Evolutionary conservation across 2,113 vertebrate genomes (phyloP).

Genomic region (Zonotrichia leucophrys): DNA sequence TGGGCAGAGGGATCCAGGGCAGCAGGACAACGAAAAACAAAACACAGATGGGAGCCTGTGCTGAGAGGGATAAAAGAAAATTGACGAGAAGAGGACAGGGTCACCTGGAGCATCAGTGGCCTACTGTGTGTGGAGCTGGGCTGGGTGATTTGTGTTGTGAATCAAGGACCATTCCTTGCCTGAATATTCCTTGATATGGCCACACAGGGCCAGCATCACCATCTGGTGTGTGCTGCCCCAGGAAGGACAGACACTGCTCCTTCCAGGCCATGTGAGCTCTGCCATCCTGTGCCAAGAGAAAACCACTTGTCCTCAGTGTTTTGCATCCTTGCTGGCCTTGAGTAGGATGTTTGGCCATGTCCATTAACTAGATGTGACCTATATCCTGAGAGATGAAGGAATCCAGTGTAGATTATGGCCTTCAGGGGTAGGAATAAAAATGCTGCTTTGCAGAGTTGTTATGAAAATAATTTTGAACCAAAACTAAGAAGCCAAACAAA

Average conservation of each 20-base stretch:
- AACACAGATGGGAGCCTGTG: accelerated
- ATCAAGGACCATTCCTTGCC: neutral
- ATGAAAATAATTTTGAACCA: neutral
- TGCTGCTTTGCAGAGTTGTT: neutral
- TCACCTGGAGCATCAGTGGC: neutral
- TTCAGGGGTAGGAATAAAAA: neutral
- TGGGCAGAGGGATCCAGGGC: neutral
- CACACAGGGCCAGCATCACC: neutral
- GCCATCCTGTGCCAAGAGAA: neutral
- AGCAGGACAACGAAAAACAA: neutral
- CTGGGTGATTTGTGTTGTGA: neutral
- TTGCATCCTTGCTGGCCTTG: neutral
- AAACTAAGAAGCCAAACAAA: neutral
- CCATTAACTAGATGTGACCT: neutral
- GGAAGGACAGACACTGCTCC: neutral
- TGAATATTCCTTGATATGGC: neutral
- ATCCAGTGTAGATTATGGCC: neutral
- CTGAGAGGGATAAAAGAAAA: neutral
- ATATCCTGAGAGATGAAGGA: neutral
- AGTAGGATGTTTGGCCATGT: neutral
- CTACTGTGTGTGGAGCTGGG: neutral
- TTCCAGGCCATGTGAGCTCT: neutral
- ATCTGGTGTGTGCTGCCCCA: neutral
- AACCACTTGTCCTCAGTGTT: neutral
- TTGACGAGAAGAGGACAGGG: neutral